Evolutionary conservation across 2,113 vertebrate species (phyloP).

Genomic region (Toxotes jaculatrix): DNA sequence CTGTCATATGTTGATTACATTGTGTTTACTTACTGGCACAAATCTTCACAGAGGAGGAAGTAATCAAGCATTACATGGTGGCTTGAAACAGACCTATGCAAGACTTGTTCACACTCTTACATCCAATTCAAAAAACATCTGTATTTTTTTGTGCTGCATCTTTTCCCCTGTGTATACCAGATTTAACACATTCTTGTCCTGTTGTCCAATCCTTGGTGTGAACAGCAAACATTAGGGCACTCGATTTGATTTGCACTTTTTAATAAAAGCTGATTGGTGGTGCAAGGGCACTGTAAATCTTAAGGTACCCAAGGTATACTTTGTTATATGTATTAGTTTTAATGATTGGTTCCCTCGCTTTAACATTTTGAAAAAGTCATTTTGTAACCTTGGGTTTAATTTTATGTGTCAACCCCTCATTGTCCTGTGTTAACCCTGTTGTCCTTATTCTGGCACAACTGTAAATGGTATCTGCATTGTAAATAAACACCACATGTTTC

Average conservation of each 20-base stretch:
- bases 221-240: too few species aligned
- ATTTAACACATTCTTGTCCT: too few species aligned
- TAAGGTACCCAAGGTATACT: not conserved
- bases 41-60: too few species aligned
- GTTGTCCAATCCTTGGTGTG: too few species aligned
- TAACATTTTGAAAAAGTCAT: not conserved
- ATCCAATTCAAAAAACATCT: not conserved
- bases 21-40: too few species aligned
- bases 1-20: too few species aligned
- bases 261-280: not conserved
- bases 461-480: conserved; percentile 23
- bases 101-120: too few species aligned
- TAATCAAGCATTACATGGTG: not conserved
- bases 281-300: not conserved
- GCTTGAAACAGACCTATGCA: not conserved
- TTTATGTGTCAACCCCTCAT: not conserved
- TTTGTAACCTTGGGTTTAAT: not conserved
- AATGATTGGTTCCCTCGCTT: not conserved
- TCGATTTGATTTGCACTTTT: not conserved
- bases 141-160: not conserved
- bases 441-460: not conserved
- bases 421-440: not conserved
- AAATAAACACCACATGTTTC: conserved; percentile 47
- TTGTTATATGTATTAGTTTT: not conserved
- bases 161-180: not conserved